These are phyloP conservation scores for Tetranychus urticae DNA, from an alignment of 1,140 invertebrate species.

Conservation along the genomic window DNA sequence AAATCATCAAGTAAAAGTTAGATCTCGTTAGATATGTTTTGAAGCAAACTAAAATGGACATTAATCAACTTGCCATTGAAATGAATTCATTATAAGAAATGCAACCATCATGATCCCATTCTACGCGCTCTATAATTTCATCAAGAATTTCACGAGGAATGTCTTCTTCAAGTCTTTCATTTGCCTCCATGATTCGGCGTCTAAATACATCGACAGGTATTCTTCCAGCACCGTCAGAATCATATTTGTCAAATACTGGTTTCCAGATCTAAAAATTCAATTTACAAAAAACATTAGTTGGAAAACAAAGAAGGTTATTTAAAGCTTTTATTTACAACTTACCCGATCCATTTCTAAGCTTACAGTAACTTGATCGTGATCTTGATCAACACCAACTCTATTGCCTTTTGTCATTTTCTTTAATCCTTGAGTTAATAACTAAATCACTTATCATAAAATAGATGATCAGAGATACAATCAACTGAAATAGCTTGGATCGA, in stretches of 20 bases:
- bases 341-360: neutral
- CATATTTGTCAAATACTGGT: conserved; percentile 30
- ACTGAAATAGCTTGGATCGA: neutral
- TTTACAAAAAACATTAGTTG: neutral
- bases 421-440: neutral
- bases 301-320: neutral
- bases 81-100: conserved; percentile 54
- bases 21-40: too few species aligned
- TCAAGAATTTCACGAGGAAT: conserved; percentile 42
- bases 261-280: conserved; percentile 3
- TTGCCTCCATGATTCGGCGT: conserved; percentile 32
- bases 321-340: neutral
- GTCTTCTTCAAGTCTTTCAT: conserved; percentile 31
- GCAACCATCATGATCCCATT: conserved; percentile 41
- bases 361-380: neutral
- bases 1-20: too few species aligned
- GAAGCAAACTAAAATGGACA: too few species aligned
- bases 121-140: conserved; percentile 40
- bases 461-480: neutral
- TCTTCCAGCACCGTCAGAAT: conserved; percentile 41
- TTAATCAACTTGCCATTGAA: conserved; percentile 31
- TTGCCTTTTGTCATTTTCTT: neutral
- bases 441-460: neutral
- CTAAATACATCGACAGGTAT: conserved; percentile 43
- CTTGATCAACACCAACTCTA: neutral